Percentiles rank a stretch among this genome's conserved stretches.
Evolutionary conservation across 2,888 invertebrate genomes (phyloP).

Genomic region (Onthophagus sagittarius): DNA sequence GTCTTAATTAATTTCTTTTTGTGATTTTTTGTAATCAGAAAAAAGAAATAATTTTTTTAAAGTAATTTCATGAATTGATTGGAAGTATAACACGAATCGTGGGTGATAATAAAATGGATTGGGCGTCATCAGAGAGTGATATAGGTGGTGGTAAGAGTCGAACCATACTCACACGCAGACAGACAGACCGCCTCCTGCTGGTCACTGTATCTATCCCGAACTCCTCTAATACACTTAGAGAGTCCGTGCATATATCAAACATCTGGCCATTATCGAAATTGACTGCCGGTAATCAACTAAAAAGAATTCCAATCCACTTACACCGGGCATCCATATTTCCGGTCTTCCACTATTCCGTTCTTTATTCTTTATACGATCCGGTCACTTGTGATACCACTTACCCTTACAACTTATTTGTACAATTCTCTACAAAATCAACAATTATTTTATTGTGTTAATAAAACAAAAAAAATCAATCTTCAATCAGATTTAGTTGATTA

Average conservation of each 20-base stretch:
- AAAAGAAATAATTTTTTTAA: background rate
- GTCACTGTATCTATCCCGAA: background rate
- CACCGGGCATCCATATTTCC: conserved; percentile 41
- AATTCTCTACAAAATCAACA: background rate
- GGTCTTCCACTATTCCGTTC: conserved; percentile 31
- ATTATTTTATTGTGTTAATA: background rate
- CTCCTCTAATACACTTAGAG: conserved; percentile 47
- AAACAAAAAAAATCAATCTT: background rate
- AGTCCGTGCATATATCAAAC: conserved; percentile 46
- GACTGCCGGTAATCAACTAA: conserved; percentile 49
- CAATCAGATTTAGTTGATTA: too few relatives aligned
- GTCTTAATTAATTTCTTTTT: too few relatives aligned
- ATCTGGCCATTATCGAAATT: conserved; percentile 51
- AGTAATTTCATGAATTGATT: conserved; percentile 41
- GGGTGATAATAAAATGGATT: conserved; percentile 45
- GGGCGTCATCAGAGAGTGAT: conserved; percentile 38
- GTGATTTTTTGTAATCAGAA: too few relatives aligned
- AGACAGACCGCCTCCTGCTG: conserved; percentile 37
- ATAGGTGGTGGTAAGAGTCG: conserved; percentile 32
- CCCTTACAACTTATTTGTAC: background rate
- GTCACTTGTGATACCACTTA: background rate
- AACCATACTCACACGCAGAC: background rate
- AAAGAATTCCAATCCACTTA: conserved; percentile 47
- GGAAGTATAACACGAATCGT: conserved; percentile 40
- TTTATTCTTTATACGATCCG: conserved; percentile 28